Evolutionary conservation across 2,888 invertebrate genomes (phyloP).

Genomic region (Eristalis pertinax): DNA sequence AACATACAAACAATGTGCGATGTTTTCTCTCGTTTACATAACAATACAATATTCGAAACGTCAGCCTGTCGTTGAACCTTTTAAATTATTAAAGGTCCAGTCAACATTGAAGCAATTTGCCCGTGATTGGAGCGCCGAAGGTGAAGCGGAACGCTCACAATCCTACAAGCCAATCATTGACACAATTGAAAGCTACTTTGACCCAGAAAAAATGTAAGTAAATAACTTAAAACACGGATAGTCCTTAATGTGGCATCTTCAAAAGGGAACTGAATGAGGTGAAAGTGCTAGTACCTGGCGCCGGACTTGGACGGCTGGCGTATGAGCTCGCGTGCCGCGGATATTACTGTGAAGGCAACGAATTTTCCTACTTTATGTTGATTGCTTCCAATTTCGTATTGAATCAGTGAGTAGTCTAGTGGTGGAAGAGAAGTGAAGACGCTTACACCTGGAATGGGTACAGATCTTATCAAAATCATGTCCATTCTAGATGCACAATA

Average conservation of each 20-base stretch:
- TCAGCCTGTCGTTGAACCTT: constrained; percentile 79
- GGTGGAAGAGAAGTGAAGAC: neutral
- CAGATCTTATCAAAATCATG: neutral
- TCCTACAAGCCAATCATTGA: constrained; percentile 95
- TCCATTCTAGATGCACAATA: constrained; percentile 77
- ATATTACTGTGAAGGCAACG: constrained; percentile 97
- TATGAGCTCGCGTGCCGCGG: constrained; percentile 96
- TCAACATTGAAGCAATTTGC: constrained; percentile 97
- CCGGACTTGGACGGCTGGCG: constrained; percentile 96
- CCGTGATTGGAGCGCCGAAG: constrained; percentile 97
- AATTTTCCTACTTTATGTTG: constrained; percentile 98
- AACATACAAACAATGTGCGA: constrained; percentile 54
- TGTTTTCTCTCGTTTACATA: constrained; percentile 61
- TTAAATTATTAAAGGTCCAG: constrained; percentile 87
- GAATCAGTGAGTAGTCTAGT: constrained; percentile 85
- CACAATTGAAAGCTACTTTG: constrained; percentile 89
- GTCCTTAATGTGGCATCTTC: no score
- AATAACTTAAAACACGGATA: no score
- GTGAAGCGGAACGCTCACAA: constrained; percentile 90
- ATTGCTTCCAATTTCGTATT: constrained; percentile 97
- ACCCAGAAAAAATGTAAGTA: constrained; percentile 84
- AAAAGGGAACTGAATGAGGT: constrained; percentile 81
- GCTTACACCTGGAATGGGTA: neutral
- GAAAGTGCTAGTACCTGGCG: constrained; percentile 95
- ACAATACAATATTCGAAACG: constrained; percentile 38